Evolutionary conservation across 2,888 invertebrate genomes (phyloP), one percentile per base, ranked within the genome.

Genomic region (Saturnia japonica): DNA sequence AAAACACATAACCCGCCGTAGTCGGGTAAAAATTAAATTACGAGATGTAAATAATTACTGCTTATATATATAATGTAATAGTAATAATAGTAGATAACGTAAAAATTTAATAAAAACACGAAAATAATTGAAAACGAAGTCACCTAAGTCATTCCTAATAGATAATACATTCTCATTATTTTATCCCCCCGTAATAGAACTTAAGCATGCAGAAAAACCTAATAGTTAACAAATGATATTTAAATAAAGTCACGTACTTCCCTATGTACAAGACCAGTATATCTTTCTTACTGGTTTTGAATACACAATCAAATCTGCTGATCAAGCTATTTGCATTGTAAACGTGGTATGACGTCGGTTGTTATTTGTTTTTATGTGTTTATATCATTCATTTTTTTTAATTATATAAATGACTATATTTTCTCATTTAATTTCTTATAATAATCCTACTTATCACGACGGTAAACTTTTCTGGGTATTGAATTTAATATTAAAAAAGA

Each of bases 281-380:
- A 69, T 43, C 69, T 57, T 25, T 25, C 40, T 43, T 60, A 43
- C 19, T 22, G 19, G 6, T 43, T 28, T 62, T 69, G 60, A 42
- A 69, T 69, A 62, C 43, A 62, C 45, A 69, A 69, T 69, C 45
- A 42, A 43, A 60, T 40, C 19, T 12, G 69, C 69, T 60, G 69
- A 69, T 43, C 3, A 22, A 43, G 43, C 28, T 25, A 19, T 43
- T 40, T 69, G 69, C 45, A 68, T 57, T 60, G 68, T 69, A 64
- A 64, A 64, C 40, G 64, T 64, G 64, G n/a, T 60, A 25, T 57
- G 57, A 57, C 40, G 62, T 62, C n/a, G 19, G 11, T 40, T 12
- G n/a, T 19, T n/a, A 40, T 40, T 40, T 40, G 9, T 64, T 40
- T 64, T 40, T 19, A 9, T 64, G 12, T n/a, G 2, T 64, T 40